phyloP scores from a whole-genome alignment of 2,113 vertebrate genomes.

The Atrichornis clamosus region DNA sequence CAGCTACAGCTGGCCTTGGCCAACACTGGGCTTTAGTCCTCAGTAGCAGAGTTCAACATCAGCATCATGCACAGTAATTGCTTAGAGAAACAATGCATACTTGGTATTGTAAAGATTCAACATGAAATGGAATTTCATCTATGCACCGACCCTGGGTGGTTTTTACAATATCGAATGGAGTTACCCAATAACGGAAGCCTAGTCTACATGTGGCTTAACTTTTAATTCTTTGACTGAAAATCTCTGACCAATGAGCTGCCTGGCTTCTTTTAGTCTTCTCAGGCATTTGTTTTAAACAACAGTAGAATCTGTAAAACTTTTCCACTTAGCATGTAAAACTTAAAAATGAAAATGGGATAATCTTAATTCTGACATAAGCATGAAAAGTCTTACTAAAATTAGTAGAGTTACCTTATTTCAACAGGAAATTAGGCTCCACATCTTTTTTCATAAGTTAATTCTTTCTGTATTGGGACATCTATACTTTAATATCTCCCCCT shows the following conservation, averaged over 20 bases:
- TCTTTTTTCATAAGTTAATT: not conserved
- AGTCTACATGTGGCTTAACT: not conserved
- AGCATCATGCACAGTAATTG: not conserved
- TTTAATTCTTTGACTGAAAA: not conserved
- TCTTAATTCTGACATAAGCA: not conserved
- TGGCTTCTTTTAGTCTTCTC: not conserved
- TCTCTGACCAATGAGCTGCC: not conserved
- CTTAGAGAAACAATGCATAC: not conserved
- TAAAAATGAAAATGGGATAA: not conserved
- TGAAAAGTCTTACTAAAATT: not conserved
- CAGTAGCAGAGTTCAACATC: not conserved
- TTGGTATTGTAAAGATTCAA: not conserved
- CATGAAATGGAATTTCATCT: not conserved
- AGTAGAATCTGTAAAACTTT: not conserved
- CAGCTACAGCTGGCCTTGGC: not conserved
- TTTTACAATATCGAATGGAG: not conserved
- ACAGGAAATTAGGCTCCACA: not conserved
- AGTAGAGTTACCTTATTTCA: not conserved
- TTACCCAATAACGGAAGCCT: not conserved
- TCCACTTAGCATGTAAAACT: not conserved
- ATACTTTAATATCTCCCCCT: not conserved
- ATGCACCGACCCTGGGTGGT: not conserved
- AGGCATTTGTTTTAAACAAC: not conserved
- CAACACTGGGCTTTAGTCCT: not conserved
- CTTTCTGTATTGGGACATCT: not conserved